Base-by-base conservation (phyloP, 2,888 invertebrate species). In the Pristionchus mayeri region DNA sequence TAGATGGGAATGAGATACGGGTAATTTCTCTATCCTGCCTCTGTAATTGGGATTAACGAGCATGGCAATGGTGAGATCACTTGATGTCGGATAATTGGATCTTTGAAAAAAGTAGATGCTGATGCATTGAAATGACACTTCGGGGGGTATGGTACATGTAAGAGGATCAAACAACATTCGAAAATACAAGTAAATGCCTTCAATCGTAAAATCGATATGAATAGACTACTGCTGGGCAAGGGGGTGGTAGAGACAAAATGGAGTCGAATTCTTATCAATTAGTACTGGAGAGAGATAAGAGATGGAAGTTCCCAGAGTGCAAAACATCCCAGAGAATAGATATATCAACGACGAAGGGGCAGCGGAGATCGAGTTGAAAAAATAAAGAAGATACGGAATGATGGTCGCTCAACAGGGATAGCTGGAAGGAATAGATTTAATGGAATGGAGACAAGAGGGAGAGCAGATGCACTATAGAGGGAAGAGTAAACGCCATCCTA, bases 231-330 rank as follows among this genome's bases (percentile, higher is more conserved):
- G 27, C 21, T n/a, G 37, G 34, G 37, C 37, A 21, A 54, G 4
- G 54, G 54, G 21, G 54, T 7, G 37, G 67, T 67, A 16, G 67
- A 67, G 67, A 37, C 37, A 60, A 67, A 67, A 67, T 67, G 67
- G 67, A 67, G 67, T 67, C 67, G 67, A 67, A 67, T 67, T n/a
- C 27, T 67, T 67, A 67, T 67, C 67, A 67, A 21, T 67, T 67
- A 67, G 67, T 67, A 67, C 67, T 67, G 27, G 21, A 67, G 67
- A 67, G 67, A 34, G 67, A 67, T 67, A 67, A 67, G 67, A 67
- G 67, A 67, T 60, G 60, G 67, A 67, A 67, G 37, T 67, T 67
- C 18, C 18, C 21, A 67, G 67, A 67, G 67, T 67, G 67, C 67
- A 67, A 67, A 63, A 67, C 67, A 67, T 67, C 40, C 37, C 30